Evolutionary conservation across 2,113 vertebrate genomes (phyloP).

Genomic region (Orycteropus afer): DNA sequence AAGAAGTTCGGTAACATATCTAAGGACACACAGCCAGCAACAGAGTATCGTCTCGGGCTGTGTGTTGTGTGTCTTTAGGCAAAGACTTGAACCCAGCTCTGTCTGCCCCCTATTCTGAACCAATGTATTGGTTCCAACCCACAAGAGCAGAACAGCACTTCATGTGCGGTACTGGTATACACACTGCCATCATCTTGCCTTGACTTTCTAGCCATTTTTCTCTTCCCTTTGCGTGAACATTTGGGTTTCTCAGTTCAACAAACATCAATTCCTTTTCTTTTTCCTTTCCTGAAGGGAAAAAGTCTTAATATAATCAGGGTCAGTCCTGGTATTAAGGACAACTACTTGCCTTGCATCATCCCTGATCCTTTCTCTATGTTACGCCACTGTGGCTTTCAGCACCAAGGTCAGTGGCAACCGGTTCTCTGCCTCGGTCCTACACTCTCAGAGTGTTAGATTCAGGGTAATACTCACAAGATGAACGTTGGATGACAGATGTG

Average conservation of each 20-base stretch:
- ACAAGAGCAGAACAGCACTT: neutral
- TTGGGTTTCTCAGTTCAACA: neutral
- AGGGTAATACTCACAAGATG: neutral
- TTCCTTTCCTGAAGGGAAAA: neutral
- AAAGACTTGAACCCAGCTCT: neutral
- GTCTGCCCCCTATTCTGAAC: neutral
- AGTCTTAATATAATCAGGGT: neutral
- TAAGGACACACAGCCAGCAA: neutral
- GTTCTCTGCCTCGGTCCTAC: neutral
- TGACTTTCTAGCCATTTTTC: neutral
- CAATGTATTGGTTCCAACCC: neutral
- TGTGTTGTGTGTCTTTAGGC: neutral
- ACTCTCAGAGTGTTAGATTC: neutral
- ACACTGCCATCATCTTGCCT: neutral
- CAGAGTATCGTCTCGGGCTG: neutral
- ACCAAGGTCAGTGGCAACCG: slow-evolving; percentile 7
- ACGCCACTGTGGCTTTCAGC: slow-evolving; percentile 33
- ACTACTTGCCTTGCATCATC: neutral
- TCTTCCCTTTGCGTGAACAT: neutral
- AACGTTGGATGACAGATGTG: neutral
- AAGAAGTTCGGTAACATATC: neutral
- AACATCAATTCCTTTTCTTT: neutral
- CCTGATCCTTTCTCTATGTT: neutral
- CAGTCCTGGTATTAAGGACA: neutral
- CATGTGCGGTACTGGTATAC: too few species aligned